Evolutionary conservation across 2,888 invertebrate genomes (phyloP).

Genomic region (Drosophila limbata): DNA sequence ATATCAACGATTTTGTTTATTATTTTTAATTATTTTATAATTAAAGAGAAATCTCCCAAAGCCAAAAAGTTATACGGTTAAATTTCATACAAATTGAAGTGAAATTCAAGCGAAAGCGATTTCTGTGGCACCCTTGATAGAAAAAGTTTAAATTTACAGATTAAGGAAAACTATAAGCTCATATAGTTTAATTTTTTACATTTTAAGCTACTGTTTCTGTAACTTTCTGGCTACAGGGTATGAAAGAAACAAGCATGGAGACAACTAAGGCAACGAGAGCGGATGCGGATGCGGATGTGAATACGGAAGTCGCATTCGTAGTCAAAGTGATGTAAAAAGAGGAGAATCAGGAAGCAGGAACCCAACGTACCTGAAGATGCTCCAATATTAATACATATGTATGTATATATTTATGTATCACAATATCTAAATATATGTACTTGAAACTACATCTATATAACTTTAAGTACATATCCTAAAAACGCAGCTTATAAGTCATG

Average conservation of each 20-base stretch:
- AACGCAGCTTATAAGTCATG: slow-evolving; percentile 60
- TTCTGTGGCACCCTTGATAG: too few species aligned
- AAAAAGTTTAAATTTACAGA: too few species aligned
- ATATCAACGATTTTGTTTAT: too few species aligned
- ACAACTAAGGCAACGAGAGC: slow-evolving; percentile 42
- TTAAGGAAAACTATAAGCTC: too few species aligned
- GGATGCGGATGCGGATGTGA: slow-evolving; percentile 47
- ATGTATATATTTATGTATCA: slow-evolving; percentile 3
- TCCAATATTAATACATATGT: slow-evolving; percentile 32
- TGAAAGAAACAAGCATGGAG: slow-evolving; percentile 17
- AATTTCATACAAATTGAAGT: too few species aligned
- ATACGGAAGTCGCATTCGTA: slow-evolving; percentile 19
- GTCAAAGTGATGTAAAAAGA: slow-evolving; percentile 2
- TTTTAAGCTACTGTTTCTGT: background rate
- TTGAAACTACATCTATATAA: slow-evolving; percentile 1
- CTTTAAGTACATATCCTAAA: slow-evolving; percentile 55
- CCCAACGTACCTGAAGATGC: slow-evolving; percentile 41
- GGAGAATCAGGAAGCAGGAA: slow-evolving; percentile 39
- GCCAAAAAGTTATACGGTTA: too few species aligned
- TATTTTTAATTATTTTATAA: too few species aligned
- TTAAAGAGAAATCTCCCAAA: too few species aligned
- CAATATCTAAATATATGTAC: background rate
- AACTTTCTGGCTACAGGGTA: background rate
- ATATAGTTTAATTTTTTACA: background rate
- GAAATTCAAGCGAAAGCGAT: too few species aligned